Evolutionary conservation across 2,888 invertebrate species (phyloP).

Genomic region (Amblyjoppa proteus): DNA sequence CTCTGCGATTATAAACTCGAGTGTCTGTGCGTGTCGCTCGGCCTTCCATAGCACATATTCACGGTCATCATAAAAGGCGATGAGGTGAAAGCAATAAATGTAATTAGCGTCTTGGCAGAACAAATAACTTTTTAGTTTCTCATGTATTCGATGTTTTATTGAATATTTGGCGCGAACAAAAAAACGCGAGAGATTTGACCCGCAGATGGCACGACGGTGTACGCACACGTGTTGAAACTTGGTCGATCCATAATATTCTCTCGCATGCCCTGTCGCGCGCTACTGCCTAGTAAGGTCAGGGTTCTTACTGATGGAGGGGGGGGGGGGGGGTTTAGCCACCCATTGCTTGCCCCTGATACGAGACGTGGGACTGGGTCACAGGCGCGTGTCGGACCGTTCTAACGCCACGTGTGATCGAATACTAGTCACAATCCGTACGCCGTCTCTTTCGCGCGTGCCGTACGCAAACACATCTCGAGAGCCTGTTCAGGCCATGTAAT

Average conservation of each 20-base stretch:
- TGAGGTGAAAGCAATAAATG: neutral
- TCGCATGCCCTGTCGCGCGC: constrained; percentile 7
- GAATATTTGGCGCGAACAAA: constrained; percentile 1
- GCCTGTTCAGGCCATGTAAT: neutral
- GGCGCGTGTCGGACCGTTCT: constrained; percentile 38
- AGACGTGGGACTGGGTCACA: constrained; percentile 64
- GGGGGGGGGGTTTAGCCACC: constrained; percentile 33
- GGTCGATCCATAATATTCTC: constrained; percentile 42
- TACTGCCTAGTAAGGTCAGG: constrained; percentile 63
- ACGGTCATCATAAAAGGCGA: neutral
- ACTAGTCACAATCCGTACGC: constrained; percentile 30
- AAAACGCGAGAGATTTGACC: neutral
- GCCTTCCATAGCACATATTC: neutral
- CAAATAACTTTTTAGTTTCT: neutral
- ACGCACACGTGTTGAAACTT: constrained; percentile 28
- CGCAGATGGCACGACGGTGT: constrained; percentile 30
- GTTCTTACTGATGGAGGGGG: constrained; percentile 48
- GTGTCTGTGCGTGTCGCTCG: neutral
- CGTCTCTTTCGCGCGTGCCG: constrained; percentile 31
- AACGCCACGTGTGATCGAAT: constrained; percentile 58
- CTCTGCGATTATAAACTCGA: neutral
- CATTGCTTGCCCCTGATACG: constrained; percentile 61
- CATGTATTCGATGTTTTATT: neutral
- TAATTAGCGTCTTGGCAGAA: neutral
- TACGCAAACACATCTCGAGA: constrained; percentile 8